Evolutionary conservation across 2,888 invertebrate genomes (phyloP).

Genomic region (Dorcus hopei): DNA sequence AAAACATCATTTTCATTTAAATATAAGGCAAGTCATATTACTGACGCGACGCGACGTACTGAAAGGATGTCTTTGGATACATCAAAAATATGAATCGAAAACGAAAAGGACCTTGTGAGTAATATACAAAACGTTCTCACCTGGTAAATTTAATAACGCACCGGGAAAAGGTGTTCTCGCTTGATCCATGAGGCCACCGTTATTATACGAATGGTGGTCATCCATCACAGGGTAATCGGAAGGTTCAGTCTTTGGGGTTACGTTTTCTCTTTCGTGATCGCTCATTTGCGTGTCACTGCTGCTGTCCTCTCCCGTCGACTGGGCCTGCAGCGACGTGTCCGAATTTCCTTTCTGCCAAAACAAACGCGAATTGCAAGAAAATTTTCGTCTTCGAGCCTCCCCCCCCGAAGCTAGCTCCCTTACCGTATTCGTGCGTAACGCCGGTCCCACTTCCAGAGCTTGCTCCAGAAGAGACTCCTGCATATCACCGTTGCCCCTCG

Average conservation of each 20-base stretch:
- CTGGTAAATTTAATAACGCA: conserved; percentile 77
- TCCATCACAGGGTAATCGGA: conserved; percentile 65
- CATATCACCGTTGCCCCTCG: conserved; percentile 63
- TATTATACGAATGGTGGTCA: conserved; percentile 60
- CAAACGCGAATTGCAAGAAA: conserved; percentile 6
- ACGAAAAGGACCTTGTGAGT: no score
- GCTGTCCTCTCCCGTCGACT: conserved; percentile 79
- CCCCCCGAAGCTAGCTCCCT: not conserved
- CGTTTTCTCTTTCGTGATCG: conserved; percentile 55
- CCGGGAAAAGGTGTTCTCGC: conserved; percentile 74
- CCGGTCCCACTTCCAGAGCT: conserved; percentile 71
- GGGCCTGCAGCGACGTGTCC: conserved; percentile 60
- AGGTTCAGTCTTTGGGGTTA: conserved; percentile 72
- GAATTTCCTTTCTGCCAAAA: conserved; percentile 52
- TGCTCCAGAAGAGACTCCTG: conserved; percentile 73
- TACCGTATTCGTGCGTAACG: conserved; percentile 57
- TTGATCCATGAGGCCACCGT: conserved; percentile 58
- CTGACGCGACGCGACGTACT: no score
- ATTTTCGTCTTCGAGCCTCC: not conserved
- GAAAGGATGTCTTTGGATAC: no score
- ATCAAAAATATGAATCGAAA: no score
- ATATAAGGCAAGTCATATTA: no score
- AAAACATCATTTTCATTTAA: no score
- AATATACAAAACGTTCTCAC: conserved; percentile 45
- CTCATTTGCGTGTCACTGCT: conserved; percentile 81